Base-by-base conservation (phyloP, 1,140 invertebrate genomes). In the Bombus pascuorum region DNA sequence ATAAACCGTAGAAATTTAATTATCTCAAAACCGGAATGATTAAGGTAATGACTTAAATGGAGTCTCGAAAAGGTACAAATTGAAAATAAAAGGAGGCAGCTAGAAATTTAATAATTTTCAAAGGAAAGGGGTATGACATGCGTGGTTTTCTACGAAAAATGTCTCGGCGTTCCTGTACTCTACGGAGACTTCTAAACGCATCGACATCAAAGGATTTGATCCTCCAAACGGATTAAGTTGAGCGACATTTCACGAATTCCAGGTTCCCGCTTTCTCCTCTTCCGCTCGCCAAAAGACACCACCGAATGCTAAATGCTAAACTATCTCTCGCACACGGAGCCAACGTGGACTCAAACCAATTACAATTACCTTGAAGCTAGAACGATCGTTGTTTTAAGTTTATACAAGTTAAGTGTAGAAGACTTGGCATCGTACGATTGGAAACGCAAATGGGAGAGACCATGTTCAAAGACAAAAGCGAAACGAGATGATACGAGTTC, bases 191-290 rank as follows among this genome's bases (percentile, higher is more conserved):
- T 70, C 66, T 28, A 53, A 81, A 57, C 28, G 42, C 25, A 42
- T 1, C 4, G 9, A 15, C 34, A 13, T 62, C 53, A 59, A 81
- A 81, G 70, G n/a, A 53, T 70, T 81, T 74, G 80, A 81, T 81
- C 39, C 42, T 81, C 22, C 70, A n/a, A 81, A 53, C 68, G 79
- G 53, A 81, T 62, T 73, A 81, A 81, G 22, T 18, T 3, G 66
- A 59, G 22, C 68, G 59, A 72, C 34, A 37, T 39, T 57, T 12
- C 37, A 57, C 18, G 18, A 34, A 15, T 68, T 37, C 66, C 9
- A 8, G 13, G n/a, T 65, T 32, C 6, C n/a, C 66, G 37, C 68
- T 81, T 81, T 28, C 78, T 39, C 37, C 47, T 71, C n/a, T 32
- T 18, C 39, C 3, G 22, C 70, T 34, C 53, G 37, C 32, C 68